Evolutionary conservation across 2,888 invertebrate species (phyloP).

Genomic region (Lithophane semibrunnea): DNA sequence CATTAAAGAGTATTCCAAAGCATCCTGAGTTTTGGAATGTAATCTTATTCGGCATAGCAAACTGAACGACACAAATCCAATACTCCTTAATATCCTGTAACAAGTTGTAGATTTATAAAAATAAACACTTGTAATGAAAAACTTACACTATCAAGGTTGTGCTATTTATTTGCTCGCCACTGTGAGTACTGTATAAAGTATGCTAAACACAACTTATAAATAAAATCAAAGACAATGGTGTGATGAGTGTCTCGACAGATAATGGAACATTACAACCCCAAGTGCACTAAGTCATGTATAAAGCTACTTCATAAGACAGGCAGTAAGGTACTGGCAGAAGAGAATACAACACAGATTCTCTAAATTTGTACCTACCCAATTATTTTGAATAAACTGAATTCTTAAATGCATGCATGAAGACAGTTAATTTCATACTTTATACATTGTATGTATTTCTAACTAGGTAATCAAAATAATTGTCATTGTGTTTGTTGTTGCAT

Average conservation of each 20-base stretch:
- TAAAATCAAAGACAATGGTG: conserved; percentile 51
- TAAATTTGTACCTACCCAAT: conserved; percentile 9
- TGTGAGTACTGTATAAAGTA: conserved; percentile 49
- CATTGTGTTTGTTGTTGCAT: conserved; percentile 16
- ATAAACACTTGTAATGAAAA: conserved; percentile 46
- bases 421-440: conserved; percentile 31
- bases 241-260: conserved; percentile 38
- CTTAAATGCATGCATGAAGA: conserved; percentile 24
- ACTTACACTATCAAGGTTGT: conserved; percentile 59
- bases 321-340: conserved; percentile 45
- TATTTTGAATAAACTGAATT: conserved; percentile 40
- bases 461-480: conserved; percentile 40
- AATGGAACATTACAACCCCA: conserved; percentile 42
- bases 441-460: conserved; percentile 9
- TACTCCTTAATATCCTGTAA: conserved; percentile 29
- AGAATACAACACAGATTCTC: conserved; percentile 20
- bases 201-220: conserved; percentile 64
- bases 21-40: conserved; percentile 54
- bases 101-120: conserved; percentile 44
- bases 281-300: conserved; percentile 46
- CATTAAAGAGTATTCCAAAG: conserved; percentile 50
- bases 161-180: conserved; percentile 60
- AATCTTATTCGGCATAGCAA: conserved; percentile 52
- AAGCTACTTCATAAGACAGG: conserved; percentile 38
- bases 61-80: conserved; percentile 37